Conservation (phyloP, 2,797 vertebrate genomes). For the Xiphophorus birchmanni region DNA sequence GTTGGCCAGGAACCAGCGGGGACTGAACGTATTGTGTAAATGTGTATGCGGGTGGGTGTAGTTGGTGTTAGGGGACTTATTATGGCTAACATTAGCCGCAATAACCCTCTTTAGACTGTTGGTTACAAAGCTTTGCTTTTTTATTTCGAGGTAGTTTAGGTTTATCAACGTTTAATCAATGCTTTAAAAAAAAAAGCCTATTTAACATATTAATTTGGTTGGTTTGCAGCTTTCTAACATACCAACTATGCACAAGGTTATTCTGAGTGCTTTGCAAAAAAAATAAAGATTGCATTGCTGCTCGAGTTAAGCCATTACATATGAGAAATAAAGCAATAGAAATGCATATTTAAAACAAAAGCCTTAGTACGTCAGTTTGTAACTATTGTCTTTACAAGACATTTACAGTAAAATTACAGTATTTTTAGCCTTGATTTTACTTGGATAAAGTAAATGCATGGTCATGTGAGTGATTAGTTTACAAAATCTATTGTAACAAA, state of each 20-base stretch:
- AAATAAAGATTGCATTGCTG: background rate
- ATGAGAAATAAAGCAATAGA: background rate
- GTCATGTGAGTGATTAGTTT: background rate
- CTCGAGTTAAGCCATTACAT: background rate
- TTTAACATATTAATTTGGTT: background rate
- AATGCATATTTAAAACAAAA: background rate
- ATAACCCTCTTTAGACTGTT: constrained; percentile 48
- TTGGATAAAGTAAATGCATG: background rate
- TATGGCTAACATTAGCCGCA: constrained; percentile 71
- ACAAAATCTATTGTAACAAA: background rate
- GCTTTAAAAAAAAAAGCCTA: background rate
- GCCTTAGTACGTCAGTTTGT: background rate
- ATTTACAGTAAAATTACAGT: background rate
- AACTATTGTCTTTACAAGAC: background rate
- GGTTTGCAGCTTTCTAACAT: background rate
- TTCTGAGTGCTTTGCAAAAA: background rate
- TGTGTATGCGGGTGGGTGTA: constrained; percentile 46
- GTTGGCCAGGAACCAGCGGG: constrained; percentile 32
- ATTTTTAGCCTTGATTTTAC: background rate
- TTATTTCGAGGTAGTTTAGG: constrained; percentile 18
- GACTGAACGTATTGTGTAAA: constrained; percentile 45
- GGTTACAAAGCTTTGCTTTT: constrained; percentile 58
- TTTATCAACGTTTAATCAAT: constrained; percentile 9
- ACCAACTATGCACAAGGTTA: background rate
- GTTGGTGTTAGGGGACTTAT: constrained; percentile 66